A percentile compares a stretch with the other conserved stretches of the same genome.
Conservation (phyloP, 2,888 invertebrate genomes). For the Drosophila flavopinicola region DNA sequence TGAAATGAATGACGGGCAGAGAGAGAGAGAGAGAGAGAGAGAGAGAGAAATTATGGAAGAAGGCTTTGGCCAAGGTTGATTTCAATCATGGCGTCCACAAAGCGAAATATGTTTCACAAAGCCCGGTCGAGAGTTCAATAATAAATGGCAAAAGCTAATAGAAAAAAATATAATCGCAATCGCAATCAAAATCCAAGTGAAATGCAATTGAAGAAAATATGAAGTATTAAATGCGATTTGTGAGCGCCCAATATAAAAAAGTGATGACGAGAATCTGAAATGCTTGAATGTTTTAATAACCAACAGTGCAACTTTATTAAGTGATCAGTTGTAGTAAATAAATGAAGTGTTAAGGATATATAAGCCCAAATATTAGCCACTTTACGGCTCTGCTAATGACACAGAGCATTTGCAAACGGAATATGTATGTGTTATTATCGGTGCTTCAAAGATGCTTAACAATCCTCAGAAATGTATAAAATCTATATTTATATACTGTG, state of each 20-base stretch:
- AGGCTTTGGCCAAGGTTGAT: constrained; percentile 30
- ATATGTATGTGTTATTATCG: background rate
- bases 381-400: background rate
- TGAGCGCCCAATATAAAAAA: no score
- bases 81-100: constrained; percentile 45
- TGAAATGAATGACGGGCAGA: no score
- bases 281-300: no score
- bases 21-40: background rate
- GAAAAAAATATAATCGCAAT: constrained; percentile 13
- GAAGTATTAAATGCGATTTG: no score
- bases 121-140: background rate
- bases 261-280: no score
- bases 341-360: background rate
- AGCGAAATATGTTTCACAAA: constrained; percentile 24
- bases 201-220: no score
- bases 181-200: constrained; percentile 3
- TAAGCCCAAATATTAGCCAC: background rate
- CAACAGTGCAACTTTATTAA: no score
- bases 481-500: no score
- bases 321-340: background rate
- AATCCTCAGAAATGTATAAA: background rate
- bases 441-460: background rate
- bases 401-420: background rate
- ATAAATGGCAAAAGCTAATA: constrained; percentile 1
- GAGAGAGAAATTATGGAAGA: constrained; percentile 2